Conservation (phyloP, 2,797 vertebrate species). For the Acomys russatus region DNA sequence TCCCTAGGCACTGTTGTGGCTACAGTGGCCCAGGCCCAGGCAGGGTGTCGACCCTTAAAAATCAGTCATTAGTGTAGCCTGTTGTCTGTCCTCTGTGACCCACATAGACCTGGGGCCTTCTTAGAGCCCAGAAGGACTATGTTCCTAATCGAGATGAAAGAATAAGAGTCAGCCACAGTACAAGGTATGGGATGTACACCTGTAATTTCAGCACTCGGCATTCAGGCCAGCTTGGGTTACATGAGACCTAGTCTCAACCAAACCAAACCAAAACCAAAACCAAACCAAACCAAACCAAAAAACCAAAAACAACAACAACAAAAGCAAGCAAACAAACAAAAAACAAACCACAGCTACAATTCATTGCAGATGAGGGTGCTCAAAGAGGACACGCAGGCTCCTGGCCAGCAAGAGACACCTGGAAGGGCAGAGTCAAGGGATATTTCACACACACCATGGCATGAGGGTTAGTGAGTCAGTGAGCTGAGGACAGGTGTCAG, state of each 20-base stretch:
- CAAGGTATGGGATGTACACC: neutral
- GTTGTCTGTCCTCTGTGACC: neutral
- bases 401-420: neutral
- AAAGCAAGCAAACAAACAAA: too few species aligned
- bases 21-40: too few species aligned
- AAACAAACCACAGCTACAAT: neutral
- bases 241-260: neutral
- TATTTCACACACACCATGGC: neutral
- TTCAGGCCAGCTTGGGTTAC: neutral
- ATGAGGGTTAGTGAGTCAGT: neutral
- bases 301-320: too few species aligned
- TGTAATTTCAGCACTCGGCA: neutral
- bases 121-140: neutral
- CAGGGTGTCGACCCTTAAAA: neutral
- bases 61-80: rapidly evolving
- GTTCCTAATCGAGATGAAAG: neutral
- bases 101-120: neutral
- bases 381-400: neutral
- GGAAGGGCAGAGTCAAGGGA: neutral
- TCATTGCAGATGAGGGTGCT: neutral
- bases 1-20: neutral
- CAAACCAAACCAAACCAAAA: neutral
- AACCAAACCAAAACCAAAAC: too few species aligned
- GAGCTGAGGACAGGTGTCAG: too few species aligned
- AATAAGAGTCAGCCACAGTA: neutral